phyloP scores from a whole-genome alignment of 2,797 vertebrate species.

The Sternarchorhynchus goeldii region DNA sequence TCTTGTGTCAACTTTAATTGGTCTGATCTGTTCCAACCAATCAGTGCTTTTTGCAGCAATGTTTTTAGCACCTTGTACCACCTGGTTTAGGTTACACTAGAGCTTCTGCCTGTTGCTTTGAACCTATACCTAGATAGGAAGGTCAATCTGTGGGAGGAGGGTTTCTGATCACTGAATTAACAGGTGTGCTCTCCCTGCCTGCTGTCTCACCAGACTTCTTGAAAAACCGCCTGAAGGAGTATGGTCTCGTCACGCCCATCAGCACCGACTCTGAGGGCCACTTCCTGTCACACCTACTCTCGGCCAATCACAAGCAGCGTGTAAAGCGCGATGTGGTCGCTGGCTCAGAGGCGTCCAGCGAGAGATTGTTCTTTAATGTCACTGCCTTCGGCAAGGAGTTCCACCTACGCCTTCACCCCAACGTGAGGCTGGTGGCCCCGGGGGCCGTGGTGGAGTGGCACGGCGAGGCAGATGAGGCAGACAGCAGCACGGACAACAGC shows the following conservation, averaged over 20 bases:
- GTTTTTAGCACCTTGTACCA: too few species aligned
- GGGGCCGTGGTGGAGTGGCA: constrained; percentile 92
- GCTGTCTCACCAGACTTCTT: constrained; percentile 69
- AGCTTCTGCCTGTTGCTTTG: too few species aligned
- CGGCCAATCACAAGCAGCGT: constrained; percentile 85
- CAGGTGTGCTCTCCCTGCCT: background rate
- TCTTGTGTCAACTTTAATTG: too few species aligned
- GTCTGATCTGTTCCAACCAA: too few species aligned
- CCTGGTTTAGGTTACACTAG: too few species aligned
- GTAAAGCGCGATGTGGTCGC: constrained; percentile 75
- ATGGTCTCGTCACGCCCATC: constrained; percentile 88
- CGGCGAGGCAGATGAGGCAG: constrained; percentile 65
- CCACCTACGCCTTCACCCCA: constrained; percentile 88
- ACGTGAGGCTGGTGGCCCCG: constrained; percentile 82
- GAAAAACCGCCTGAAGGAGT: constrained; percentile 77
- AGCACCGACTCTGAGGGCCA: constrained; percentile 87
- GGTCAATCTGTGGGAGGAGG: too few species aligned
- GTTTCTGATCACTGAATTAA: background rate
- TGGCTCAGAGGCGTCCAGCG: constrained; percentile 53
- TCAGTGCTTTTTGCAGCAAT: too few species aligned
- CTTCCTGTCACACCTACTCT: constrained; percentile 88
- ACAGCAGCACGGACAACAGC: constrained; percentile 61
- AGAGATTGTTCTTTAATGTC: constrained; percentile 89
- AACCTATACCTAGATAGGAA: too few species aligned
- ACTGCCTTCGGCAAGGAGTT: constrained; percentile 91